These are phyloP conservation scores for Phymorhynchus buccinoides DNA, from an alignment of 1,140 invertebrate genomes.

Conservation along the genomic window DNA sequence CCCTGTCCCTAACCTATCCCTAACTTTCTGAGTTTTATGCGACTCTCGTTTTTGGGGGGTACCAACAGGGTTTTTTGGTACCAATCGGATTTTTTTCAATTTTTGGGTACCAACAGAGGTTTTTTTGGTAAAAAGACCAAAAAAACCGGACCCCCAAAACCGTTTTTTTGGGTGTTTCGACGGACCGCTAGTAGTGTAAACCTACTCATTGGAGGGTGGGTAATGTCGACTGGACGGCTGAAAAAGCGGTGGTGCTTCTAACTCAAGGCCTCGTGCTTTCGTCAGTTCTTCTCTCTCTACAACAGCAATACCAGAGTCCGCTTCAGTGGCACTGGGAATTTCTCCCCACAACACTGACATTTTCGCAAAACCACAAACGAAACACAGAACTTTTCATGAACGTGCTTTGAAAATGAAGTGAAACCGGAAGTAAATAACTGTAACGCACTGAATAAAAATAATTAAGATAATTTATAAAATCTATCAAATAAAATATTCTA, in stretches of 20 bases:
- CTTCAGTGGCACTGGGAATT: constrained; percentile 63
- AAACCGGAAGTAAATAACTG: neutral
- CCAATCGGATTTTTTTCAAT: too few relatives aligned
- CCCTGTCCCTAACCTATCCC: too few relatives aligned
- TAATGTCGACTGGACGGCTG: constrained; percentile 69
- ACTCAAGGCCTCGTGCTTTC: constrained; percentile 68
- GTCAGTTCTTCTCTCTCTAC: constrained; percentile 71
- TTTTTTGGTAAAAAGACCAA: too few relatives aligned
- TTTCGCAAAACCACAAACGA: neutral
- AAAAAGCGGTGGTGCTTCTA: constrained; percentile 69
- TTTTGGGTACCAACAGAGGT: too few relatives aligned
- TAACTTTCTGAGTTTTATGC: too few relatives aligned
- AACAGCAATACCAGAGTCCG: constrained; percentile 69
- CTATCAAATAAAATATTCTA: too few relatives aligned
- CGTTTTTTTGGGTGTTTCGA: too few relatives aligned
- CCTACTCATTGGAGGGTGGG: constrained; percentile 67
- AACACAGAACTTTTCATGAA: neutral
- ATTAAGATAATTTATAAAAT: too few relatives aligned
- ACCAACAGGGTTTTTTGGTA: too few relatives aligned
- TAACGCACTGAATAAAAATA: neutral
- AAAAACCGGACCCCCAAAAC: too few relatives aligned
- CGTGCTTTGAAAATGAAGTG: neutral
- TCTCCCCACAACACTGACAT: constrained; percentile 67
- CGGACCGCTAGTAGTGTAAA: too few relatives aligned
- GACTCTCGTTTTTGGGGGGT: too few relatives aligned